A percentile compares a stretch with the other conserved stretches of the same genome.
Evolutionary conservation across 1,140 invertebrate species (phyloP).

Genomic region (Chrysopa pallens): DNA sequence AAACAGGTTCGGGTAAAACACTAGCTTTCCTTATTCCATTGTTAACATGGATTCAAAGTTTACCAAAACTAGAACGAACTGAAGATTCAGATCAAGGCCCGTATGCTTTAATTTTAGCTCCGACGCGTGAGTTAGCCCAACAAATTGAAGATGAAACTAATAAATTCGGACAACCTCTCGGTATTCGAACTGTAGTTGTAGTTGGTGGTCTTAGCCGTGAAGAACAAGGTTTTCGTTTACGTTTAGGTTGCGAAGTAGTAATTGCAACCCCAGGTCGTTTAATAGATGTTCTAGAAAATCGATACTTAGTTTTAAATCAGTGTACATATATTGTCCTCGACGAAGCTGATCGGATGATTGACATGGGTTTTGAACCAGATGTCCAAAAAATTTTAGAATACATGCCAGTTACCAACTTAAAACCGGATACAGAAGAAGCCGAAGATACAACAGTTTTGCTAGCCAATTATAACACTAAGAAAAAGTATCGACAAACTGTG

Average conservation of each 20-base stretch:
- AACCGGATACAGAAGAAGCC: slow-evolving; percentile 96
- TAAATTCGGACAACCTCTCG: slow-evolving; percentile 90
- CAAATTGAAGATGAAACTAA: slow-evolving; percentile 99
- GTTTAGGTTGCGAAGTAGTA: slow-evolving; percentile 99
- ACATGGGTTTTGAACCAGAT: slow-evolving; percentile 98
- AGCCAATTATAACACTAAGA: slow-evolving; percentile 91
- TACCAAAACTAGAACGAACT: slow-evolving; percentile 86
- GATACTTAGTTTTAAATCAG: slow-evolving; percentile 90
- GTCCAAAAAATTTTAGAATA: slow-evolving; percentile 97
- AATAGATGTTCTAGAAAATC: slow-evolving; percentile 96
- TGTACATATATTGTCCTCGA: slow-evolving; percentile 90
- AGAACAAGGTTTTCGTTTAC: slow-evolving; percentile 92
- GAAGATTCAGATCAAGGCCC: slow-evolving; percentile 94
- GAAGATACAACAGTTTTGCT: slow-evolving; percentile 86
- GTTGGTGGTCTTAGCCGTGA: slow-evolving; percentile 96
- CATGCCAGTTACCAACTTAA: slow-evolving; percentile 96
- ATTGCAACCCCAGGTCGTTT: slow-evolving; percentile 99
- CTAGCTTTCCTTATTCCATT: slow-evolving; percentile 95
- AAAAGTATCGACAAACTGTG: slow-evolving; percentile 97
- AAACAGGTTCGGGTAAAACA: slow-evolving; percentile 97
- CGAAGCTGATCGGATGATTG: slow-evolving; percentile 97
- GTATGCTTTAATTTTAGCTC: slow-evolving; percentile 97
- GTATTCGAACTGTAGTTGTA: slow-evolving; percentile 92
- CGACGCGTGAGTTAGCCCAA: slow-evolving; percentile 96
- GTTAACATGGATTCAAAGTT: slow-evolving; percentile 92